Percentiles rank a stretch among this genome's conserved stretches.
phyloP scores from a whole-genome alignment of 2,113 vertebrate genomes.

The Daubentonia madagascariensis region DNA sequence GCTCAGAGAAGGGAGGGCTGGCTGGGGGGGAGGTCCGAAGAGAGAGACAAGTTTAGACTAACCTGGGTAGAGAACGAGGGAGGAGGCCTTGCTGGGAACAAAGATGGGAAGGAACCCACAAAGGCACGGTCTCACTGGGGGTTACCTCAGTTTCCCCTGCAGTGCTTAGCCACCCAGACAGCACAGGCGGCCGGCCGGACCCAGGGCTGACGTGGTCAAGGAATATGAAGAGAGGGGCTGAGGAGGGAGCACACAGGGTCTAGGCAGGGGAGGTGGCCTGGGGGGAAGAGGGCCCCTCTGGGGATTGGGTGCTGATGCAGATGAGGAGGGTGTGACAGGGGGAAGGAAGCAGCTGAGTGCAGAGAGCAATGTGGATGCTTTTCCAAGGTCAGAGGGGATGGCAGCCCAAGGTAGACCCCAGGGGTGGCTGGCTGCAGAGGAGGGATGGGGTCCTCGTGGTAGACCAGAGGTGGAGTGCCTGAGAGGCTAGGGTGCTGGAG shows the following conservation, averaged over 20 bases:
- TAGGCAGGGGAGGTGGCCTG: background rate
- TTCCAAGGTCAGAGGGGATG: background rate
- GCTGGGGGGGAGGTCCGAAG: background rate
- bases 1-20: no score
- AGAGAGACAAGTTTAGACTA: background rate
- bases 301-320: no score
- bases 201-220: background rate
- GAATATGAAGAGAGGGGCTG: no score
- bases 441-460: background rate
- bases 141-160: fast-evolving
- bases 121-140: fast-evolving
- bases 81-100: background rate
- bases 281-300: background rate
- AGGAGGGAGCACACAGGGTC: background rate
- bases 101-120: background rate
- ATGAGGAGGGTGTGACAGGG: background rate
- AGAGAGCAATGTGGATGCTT: background rate
- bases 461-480: background rate
- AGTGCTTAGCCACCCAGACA: background rate
- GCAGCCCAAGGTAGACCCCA: background rate
- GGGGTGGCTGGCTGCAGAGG: background rate
- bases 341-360: background rate
- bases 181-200: background rate
- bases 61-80: background rate
- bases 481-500: background rate